These are phyloP conservation scores for Agrochola litura DNA, from an alignment of 2,888 invertebrate species.

Conservation along the genomic window DNA sequence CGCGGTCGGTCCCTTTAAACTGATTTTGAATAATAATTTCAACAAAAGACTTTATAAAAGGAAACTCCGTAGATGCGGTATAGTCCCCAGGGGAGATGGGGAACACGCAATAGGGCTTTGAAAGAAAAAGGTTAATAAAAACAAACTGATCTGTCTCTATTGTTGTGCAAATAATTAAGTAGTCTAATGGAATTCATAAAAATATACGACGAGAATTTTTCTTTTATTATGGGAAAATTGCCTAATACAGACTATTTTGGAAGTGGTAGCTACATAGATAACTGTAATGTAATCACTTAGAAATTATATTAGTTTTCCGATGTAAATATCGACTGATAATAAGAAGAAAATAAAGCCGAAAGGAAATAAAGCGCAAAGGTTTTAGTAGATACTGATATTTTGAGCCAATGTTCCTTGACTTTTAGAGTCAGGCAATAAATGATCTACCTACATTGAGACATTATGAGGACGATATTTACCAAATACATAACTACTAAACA, in stretches of 20 bases:
- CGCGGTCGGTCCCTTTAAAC: not conserved
- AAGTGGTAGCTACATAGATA: not conserved
- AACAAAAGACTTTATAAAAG: conserved; percentile 49
- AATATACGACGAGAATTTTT: conserved; percentile 7
- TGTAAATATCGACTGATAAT: not conserved
- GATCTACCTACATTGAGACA: not conserved
- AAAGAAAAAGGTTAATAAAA: conserved; percentile 40
- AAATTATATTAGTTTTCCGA: not conserved
- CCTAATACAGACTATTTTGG: not conserved
- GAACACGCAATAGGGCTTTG: not conserved
- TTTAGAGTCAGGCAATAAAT: conserved; percentile 2
- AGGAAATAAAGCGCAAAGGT: too few species aligned
- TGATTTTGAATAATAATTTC: conserved; percentile 30
- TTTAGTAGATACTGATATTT: not conserved
- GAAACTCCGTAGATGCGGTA: conserved; percentile 10
- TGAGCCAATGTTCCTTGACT: not conserved
- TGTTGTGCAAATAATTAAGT: conserved; percentile 41
- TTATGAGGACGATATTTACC: conserved; percentile 3
- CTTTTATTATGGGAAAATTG: not conserved
- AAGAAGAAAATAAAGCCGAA: not conserved
- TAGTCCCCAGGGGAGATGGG: not conserved
- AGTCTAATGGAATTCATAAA: conserved; percentile 27
- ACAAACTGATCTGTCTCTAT: conserved; percentile 38
- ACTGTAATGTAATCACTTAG: not conserved
- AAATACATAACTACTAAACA: not conserved